Base-by-base conservation (phyloP, 1,140 invertebrate species). In the Amyelois transitella region DNA sequence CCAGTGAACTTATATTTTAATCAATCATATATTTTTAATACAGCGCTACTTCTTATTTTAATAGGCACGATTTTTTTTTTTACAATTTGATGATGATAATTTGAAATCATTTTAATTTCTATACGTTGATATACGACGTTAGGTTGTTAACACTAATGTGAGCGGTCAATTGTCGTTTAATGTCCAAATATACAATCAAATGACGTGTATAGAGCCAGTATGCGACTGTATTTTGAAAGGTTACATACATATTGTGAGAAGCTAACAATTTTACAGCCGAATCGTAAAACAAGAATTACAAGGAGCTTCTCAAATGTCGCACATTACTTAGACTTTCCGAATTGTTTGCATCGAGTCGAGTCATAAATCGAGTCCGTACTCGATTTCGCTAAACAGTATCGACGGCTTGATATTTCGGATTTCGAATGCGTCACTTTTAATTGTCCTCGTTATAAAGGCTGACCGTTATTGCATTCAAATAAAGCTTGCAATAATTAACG, bases 401-500 rank as follows among this genome's bases (percentile, higher is more conserved):
- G 62, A 72, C 69, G 67, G 58, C 65, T 60, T 60, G 55, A 64
- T 51, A 53, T 18, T 21, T 22, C 54, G 58, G 64, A 57, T 53
- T 56, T 48, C 20, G 54, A 65, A 74, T 82, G 81, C 79, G 79
- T 82, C 81, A 81, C 60, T 54, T 73, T 76, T 75, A 78, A 75
- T 70, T 81, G 73, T 79, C 12, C 66, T 62, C 65, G 59, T 53
- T 45, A 68, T 60, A 67, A 51, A 66, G 63, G 14, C 54, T 51
- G 53, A 78, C 80, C 80, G 79, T 81, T 85, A 78, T 55, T 69
- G 70, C 65, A 74, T 69, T 70, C 64, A 54, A 69, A 74, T 76
- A 72, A 66, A 71, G 56, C 17, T 64, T 70, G 72, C 68, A 58
- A 75, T 79, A 82, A 82, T 82, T 81, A 83, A 86, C 82, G 79